These are phyloP conservation scores for Strix uralensis DNA, from an alignment of 2,113 vertebrate species.

Conservation along the genomic window DNA sequence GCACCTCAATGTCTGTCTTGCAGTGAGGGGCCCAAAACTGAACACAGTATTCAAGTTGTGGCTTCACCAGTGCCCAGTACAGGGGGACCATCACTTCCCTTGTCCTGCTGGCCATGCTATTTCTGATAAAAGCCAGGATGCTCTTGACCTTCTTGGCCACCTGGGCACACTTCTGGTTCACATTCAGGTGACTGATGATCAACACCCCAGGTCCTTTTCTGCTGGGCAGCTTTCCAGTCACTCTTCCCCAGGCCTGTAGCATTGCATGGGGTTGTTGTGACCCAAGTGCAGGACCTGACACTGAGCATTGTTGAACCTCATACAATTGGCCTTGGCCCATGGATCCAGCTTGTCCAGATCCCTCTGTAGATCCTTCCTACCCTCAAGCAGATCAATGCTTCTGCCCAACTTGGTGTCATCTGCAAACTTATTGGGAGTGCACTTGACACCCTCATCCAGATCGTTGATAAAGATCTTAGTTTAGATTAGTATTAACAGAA, in stretches of 20 bases:
- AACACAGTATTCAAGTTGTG: no score
- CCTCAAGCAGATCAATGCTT: neutral
- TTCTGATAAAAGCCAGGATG: neutral
- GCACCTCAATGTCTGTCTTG: no score
- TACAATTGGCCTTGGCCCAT: rapidly evolving
- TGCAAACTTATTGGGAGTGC: neutral
- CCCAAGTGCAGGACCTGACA: neutral
- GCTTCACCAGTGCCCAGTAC: no score
- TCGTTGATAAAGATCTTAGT: neutral
- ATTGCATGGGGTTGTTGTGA: neutral
- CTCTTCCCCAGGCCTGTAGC: neutral
- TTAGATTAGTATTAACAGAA: neutral
- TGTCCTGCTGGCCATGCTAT: neutral
- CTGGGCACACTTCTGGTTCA: neutral
- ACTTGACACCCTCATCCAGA: neutral
- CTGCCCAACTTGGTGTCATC: rapidly evolving
- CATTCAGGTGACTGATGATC: neutral
- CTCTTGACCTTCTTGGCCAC: neutral
- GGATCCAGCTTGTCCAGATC: neutral
- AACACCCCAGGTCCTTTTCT: no score
- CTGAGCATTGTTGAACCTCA: no score
- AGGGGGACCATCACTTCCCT: no score
- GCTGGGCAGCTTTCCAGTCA: neutral
- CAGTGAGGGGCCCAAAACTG: no score
- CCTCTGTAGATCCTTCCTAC: neutral